These are phyloP conservation scores for Podocnemis expansa DNA, from an alignment of 2,113 vertebrate genomes.

Conservation along the genomic window DNA sequence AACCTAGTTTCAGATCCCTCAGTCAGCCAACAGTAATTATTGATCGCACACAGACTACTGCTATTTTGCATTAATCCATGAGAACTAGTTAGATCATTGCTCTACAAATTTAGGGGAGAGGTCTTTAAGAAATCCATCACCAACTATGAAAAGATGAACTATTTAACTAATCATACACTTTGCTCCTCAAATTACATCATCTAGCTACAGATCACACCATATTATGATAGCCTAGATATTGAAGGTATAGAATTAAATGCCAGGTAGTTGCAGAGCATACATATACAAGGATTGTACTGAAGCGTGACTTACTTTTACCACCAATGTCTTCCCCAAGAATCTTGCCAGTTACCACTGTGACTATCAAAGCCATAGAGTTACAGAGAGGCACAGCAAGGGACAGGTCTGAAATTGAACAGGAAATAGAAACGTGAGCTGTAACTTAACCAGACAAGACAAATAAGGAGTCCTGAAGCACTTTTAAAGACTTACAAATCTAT, in stretches of 20 bases:
- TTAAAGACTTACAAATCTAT: no score
- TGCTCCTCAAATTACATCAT: background rate
- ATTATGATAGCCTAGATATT: background rate
- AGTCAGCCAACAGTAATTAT: background rate
- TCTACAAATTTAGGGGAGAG: background rate
- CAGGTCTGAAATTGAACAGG: constrained; percentile 80
- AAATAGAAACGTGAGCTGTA: background rate
- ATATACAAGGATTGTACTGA: accelerated
- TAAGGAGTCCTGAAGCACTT: no score
- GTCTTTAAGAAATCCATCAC: background rate
- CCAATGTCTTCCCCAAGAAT: constrained; percentile 93
- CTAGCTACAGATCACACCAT: background rate
- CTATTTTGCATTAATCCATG: background rate
- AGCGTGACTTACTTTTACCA: constrained; percentile 86
- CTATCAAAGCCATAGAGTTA: constrained; percentile 92
- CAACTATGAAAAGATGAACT: background rate
- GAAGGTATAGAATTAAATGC: background rate
- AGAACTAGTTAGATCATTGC: background rate
- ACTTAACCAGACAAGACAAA: background rate
- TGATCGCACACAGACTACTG: background rate
- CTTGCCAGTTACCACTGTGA: constrained; percentile 88
- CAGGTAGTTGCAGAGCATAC: background rate
- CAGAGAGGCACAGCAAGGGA: constrained; percentile 92
- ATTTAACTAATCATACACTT: background rate
- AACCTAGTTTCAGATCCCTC: background rate